Evolutionary conservation across 2,888 invertebrate genomes (phyloP).

Genomic region (Callosobruchus maculatus): DNA sequence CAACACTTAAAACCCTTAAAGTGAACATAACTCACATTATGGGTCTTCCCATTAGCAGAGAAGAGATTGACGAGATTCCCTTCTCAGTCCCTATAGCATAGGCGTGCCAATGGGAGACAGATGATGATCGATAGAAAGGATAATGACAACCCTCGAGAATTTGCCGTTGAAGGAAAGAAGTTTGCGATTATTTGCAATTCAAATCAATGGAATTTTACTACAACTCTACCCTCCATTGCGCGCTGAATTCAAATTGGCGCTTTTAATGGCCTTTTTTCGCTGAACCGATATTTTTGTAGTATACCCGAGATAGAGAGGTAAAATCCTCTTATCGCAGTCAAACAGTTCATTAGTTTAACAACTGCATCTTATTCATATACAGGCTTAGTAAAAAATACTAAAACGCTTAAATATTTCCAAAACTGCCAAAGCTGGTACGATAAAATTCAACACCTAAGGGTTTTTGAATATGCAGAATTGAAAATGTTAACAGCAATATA

Average conservation of each 20-base stretch:
- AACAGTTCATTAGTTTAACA: too few relatives aligned
- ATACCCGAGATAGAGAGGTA: too few relatives aligned
- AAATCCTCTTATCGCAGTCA: too few relatives aligned
- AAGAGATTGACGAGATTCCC: not conserved
- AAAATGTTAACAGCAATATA: too few relatives aligned
- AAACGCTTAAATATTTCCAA: too few relatives aligned
- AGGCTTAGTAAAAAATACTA: too few relatives aligned
- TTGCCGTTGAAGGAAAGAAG: not conserved
- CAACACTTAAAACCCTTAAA: too few relatives aligned
- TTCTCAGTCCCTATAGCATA: not conserved
- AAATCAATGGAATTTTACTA: not conserved
- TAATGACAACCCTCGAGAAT: not conserved
- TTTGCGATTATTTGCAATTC: not conserved
- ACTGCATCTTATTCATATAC: too few relatives aligned
- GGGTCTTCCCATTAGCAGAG: not conserved
- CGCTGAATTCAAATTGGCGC: not conserved
- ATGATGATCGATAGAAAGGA: not conserved
- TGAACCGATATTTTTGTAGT: not conserved
- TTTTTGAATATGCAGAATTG: too few relatives aligned
- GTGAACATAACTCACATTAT: not conserved
- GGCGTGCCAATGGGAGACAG: not conserved
- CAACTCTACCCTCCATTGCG: not conserved
- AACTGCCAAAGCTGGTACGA: too few relatives aligned
- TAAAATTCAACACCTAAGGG: too few relatives aligned
- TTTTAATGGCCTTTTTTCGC: not conserved